phyloP scores from a whole-genome alignment of 2,113 vertebrate genomes.

The Varanus komodoensis region DNA sequence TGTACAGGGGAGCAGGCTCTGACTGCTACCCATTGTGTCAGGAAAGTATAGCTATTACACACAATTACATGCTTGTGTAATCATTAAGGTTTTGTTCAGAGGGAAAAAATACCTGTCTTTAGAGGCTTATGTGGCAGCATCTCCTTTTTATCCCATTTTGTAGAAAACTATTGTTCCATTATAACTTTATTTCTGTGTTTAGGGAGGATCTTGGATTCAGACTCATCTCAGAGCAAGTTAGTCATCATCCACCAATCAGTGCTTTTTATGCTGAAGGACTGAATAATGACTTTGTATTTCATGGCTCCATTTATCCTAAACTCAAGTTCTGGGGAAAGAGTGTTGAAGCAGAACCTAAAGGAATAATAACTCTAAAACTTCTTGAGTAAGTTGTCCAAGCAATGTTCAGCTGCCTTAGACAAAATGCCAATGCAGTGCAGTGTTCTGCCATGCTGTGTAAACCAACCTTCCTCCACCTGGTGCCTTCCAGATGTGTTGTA shows the following conservation, averaged over 20 bases:
- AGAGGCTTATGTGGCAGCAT: neutral
- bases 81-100: neutral
- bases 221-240: conserved; percentile 97
- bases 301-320: conserved; percentile 97
- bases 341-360: conserved; percentile 96
- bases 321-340: conserved; percentile 99
- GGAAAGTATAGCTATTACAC: neutral
- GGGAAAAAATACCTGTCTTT: too few species aligned
- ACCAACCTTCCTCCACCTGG: neutral
- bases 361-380: conserved; percentile 95
- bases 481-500: neutral
- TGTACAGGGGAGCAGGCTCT: too few species aligned
- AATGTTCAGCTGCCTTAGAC: neutral
- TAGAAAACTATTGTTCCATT: neutral
- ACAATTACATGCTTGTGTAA: neutral
- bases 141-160: neutral
- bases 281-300: conserved; percentile 93
- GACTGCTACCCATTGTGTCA: neutral
- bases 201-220: conserved; percentile 97
- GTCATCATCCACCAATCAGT: conserved; percentile 97
- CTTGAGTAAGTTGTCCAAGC: conserved; percentile 85
- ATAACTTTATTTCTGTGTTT: conserved; percentile 40
- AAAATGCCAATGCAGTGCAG: neutral
- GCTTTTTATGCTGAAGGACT: conserved; percentile 97
- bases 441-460: neutral